Evolutionary conservation across 2,888 invertebrate genomes (phyloP).

Genomic region (Melangyna quadrimaculata): DNA sequence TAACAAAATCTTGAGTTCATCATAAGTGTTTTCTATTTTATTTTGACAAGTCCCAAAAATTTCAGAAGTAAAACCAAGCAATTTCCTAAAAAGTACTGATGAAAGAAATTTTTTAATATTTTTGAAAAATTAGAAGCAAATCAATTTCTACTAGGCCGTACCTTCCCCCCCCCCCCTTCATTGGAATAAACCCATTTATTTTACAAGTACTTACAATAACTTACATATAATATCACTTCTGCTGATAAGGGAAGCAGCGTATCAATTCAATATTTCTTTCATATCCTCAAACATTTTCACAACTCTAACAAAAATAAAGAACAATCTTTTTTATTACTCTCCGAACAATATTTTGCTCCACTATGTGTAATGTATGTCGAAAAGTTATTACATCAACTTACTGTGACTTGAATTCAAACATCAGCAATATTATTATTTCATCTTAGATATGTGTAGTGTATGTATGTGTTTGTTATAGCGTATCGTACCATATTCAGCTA

Average conservation of each 20-base stretch:
- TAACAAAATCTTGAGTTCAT: too few species aligned
- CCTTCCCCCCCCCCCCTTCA: too few species aligned
- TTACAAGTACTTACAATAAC: too few species aligned
- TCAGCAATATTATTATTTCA: conserved; percentile 51
- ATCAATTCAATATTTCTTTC: background rate
- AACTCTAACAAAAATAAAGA: conserved; percentile 1
- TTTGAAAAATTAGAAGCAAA: too few species aligned
- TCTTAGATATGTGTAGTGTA: conserved; percentile 38
- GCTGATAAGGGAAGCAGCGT: background rate
- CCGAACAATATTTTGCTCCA: conserved; percentile 25
- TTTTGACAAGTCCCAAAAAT: too few species aligned
- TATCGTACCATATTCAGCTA: background rate
- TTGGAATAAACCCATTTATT: too few species aligned
- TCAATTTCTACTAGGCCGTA: too few species aligned
- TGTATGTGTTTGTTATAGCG: background rate
- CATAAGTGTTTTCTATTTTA: too few species aligned
- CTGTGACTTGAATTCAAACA: conserved; percentile 16
- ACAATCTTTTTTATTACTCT: conserved; percentile 39
- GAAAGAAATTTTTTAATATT: too few species aligned
- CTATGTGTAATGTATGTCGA: conserved; percentile 12
- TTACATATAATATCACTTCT: background rate
- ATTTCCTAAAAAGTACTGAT: too few species aligned
- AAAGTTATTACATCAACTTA: conserved; percentile 14
- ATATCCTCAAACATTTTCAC: conserved; percentile 22
- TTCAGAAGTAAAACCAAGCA: too few species aligned